These are phyloP conservation scores for Macaria liturata DNA, from an alignment of 2,888 invertebrate genomes.

Conservation along the genomic window DNA sequence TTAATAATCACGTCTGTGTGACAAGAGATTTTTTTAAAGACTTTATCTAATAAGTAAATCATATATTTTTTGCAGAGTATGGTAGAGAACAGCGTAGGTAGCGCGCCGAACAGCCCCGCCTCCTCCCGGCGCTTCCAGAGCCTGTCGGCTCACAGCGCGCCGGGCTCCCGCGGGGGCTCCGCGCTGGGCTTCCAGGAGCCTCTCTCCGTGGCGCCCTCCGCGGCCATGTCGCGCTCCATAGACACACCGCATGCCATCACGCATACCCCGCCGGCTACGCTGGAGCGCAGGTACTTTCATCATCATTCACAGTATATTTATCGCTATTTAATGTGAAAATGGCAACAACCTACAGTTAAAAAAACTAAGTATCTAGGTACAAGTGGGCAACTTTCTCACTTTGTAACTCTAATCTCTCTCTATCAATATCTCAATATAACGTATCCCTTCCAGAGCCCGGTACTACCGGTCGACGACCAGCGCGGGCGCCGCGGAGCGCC, in stretches of 20 bases:
- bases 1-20: too few species aligned
- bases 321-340: too few species aligned
- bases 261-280: conserved; percentile 64
- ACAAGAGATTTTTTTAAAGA: too few species aligned
- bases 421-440: too few species aligned
- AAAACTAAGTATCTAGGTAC: too few species aligned
- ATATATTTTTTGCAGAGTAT: too few species aligned
- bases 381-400: too few species aligned
- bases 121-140: conserved; percentile 55
- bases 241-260: conserved; percentile 54
- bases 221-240: conserved; percentile 83
- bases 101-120: conserved; percentile 83
- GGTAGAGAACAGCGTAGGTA: conserved; percentile 84
- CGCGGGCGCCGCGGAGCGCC: conserved; percentile 83
- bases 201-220: conserved; percentile 52
- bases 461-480: conserved; percentile 85
- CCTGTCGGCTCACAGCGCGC: conserved; percentile 54
- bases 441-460: conserved; percentile 72
- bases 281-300: conserved; percentile 76
- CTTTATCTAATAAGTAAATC: too few species aligned
- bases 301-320: too few species aligned
- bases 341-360: too few species aligned
- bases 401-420: too few species aligned
- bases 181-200: conserved; percentile 67
- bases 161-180: conserved; percentile 71